A percentile compares a stretch with the other conserved stretches of the same genome.
Evolutionary conservation across 2,888 invertebrate genomes (phyloP).

Genomic region (Abscondita cerata): DNA sequence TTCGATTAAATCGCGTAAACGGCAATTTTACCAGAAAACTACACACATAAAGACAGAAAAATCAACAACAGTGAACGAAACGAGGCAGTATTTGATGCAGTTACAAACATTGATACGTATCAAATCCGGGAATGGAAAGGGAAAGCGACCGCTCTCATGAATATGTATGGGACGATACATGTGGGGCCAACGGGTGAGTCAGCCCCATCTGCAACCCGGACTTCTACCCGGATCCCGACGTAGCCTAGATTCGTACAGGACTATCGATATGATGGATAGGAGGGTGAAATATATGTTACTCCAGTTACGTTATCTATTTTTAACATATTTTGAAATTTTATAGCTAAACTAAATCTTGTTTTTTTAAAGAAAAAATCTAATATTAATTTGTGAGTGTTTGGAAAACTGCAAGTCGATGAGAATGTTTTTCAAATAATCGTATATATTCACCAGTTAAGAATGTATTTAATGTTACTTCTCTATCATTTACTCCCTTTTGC

Average conservation of each 20-base stretch:
- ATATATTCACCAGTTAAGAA: conserved; percentile 30
- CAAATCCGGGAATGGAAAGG: conserved; percentile 53
- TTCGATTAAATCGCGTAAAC: conserved; percentile 35
- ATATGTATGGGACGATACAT: conserved; percentile 58
- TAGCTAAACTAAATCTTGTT: too few species aligned
- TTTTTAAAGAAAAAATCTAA: too few species aligned
- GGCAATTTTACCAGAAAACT: conserved; percentile 30
- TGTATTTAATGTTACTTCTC: conserved; percentile 38
- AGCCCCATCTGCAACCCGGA: conserved; percentile 55
- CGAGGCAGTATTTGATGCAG: conserved; percentile 41
- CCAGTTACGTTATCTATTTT: conserved; percentile 15
- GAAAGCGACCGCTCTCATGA: conserved; percentile 57
- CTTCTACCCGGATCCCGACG: conserved; percentile 50
- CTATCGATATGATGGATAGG: conserved; percentile 58
- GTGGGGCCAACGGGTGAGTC: conserved; percentile 54
- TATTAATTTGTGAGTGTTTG: too few species aligned
- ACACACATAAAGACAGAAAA: conserved; percentile 36
- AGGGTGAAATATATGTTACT: conserved; percentile 48
- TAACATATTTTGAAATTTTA: too few species aligned
- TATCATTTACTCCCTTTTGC: conserved; percentile 40
- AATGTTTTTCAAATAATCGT: conserved; percentile 21
- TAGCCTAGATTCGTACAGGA: conserved; percentile 51
- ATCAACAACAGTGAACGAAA: conserved; percentile 34
- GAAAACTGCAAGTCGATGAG: too few species aligned
- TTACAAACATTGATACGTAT: conserved; percentile 50